Evolutionary conservation across 2,888 invertebrate species (phyloP), one percentile per base, ranked within the genome.

Genomic region (Hyppa rectilinea): DNA sequence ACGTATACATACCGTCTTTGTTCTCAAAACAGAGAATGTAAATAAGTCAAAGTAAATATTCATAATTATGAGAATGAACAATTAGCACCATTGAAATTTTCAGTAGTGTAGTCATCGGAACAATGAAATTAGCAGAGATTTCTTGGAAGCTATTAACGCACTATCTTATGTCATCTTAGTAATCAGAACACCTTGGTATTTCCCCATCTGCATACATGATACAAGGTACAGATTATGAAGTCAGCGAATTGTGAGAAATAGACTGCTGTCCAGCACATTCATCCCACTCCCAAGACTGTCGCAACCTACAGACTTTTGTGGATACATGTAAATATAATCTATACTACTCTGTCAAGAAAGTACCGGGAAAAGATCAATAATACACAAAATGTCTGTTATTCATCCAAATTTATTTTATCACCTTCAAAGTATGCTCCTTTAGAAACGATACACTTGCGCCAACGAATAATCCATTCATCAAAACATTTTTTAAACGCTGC

Each of bases 131-230:
- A 53, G 53, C 63, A 58, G 20, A 34, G 26, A 38, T 17, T 81
- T 83, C 81, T 58, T 29, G 56, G 73, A 75, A 83, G 29, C n/a
- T 66, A 29, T 20, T 49, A 49, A 56, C 23, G 56, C 67, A 38
- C 23, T 60, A 45, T 62, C 60, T 74, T 62, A 61, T 64, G 55
- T 72, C 65, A 72, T 72, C 66, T 53, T 43, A 45, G 9, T 53
- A 55, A 56, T 58, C 29, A 55, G 29, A 67, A 65, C 20, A 34
- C 26, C 7, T 53, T 38, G 29, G 50, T 52, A 29, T 52, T 71
- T 14, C 26, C 43, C 56, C 26, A 63, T 63, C 59, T 68, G 58
- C 50, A 72, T 56, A 60, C 29, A 12, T 53, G 58, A 53, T 53
- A 43, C 34, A 4, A 29, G 26, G 40, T 23, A 73, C 36, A 73